Percentiles rank a stretch among this genome's conserved stretches.
Conservation (phyloP, 2,113 vertebrate species). For the Cynoglossus semilaevis region DNA sequence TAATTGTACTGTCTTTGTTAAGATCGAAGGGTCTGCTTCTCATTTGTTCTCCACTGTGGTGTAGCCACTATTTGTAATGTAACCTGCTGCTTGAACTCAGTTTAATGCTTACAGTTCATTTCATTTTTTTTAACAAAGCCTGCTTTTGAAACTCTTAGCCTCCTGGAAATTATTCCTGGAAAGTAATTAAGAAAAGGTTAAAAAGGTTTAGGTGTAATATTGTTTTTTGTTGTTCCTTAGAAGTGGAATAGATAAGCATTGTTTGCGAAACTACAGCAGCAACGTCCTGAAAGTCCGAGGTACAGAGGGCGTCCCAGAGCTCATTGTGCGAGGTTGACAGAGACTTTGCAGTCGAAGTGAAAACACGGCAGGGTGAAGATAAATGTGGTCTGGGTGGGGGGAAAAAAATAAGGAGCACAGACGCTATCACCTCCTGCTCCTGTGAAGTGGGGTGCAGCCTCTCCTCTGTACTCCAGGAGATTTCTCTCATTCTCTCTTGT, state of each 20-base stretch:
- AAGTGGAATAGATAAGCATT: background rate
- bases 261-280: conserved; percentile 1
- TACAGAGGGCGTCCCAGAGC: background rate
- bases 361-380: background rate
- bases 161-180: no score
- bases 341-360: background rate
- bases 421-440: background rate
- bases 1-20: no score
- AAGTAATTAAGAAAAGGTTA: background rate
- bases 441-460: conserved; percentile 22
- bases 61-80: no score
- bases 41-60: no score
- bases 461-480: conserved; percentile 20
- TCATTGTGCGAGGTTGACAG: conserved; percentile 2
- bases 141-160: background rate
- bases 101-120: conserved; percentile 5
- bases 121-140: conserved; percentile 14
- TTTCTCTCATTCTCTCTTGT: conserved; percentile 39
- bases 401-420: background rate
- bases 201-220: background rate
- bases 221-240: background rate
- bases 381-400: background rate
- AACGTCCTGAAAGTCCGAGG: background rate
- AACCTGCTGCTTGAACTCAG: no score
- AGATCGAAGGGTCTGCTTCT: no score